These are phyloP conservation scores for Cerceris rybyensis DNA, from an alignment of 2,888 invertebrate genomes.

Conservation along the genomic window DNA sequence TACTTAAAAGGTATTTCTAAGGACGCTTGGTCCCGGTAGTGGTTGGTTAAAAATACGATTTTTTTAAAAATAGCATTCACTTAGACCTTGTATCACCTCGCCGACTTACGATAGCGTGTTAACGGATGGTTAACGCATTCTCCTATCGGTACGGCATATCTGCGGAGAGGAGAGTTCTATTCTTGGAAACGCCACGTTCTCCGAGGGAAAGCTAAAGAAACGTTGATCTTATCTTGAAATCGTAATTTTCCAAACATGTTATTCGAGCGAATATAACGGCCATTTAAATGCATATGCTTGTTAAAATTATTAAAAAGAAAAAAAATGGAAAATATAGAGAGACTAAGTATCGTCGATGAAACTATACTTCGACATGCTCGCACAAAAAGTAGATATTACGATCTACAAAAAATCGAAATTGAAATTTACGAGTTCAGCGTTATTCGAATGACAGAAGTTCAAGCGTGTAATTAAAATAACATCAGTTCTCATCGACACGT, in stretches of 20 bases:
- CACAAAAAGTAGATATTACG: too few relatives aligned
- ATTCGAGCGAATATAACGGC: constrained; percentile 26
- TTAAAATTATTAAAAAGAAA: constrained; percentile 26
- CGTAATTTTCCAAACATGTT: constrained; percentile 48
- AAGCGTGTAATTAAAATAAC: too few relatives aligned
- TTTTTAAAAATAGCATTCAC: constrained; percentile 31
- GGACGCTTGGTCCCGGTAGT: background rate
- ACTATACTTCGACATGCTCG: too few relatives aligned
- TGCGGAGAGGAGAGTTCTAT: constrained; percentile 57
- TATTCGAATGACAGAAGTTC: too few relatives aligned
- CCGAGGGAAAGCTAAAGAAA: constrained; percentile 33
- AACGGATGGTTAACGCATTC: constrained; percentile 69
- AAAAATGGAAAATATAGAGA: background rate
- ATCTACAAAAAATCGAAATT: too few relatives aligned
- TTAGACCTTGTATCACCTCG: constrained; percentile 27
- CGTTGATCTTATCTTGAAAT: constrained; percentile 48
- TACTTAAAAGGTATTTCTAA: constrained; percentile 1
- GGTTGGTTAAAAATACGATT: constrained; percentile 31
- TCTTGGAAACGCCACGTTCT: constrained; percentile 45
- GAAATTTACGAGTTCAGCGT: too few relatives aligned
- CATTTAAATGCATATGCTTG: constrained; percentile 11
- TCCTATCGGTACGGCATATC: constrained; percentile 63
- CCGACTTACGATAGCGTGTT: constrained; percentile 62
- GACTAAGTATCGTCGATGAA: too few relatives aligned
- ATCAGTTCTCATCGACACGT: background rate